Conservation (phyloP, 2,113 vertebrate genomes). For the Australoheros scitulus region DNA sequence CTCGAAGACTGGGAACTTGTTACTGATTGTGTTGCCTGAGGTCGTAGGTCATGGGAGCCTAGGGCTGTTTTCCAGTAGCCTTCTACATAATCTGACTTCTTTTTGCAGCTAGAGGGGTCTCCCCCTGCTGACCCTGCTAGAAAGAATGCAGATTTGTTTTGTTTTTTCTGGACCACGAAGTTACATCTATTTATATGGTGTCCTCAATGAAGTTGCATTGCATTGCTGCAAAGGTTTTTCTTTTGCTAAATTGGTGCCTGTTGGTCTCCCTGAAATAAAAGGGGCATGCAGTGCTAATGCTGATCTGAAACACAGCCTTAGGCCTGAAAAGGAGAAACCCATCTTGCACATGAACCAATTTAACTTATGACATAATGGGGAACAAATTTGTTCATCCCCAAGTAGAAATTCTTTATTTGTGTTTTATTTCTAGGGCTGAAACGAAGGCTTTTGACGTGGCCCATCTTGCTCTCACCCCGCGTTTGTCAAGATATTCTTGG, state of each 20-base stretch:
- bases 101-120: background rate
- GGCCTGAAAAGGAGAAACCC: background rate
- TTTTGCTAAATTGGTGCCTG: background rate
- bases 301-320: background rate
- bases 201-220: background rate
- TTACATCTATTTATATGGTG: background rate
- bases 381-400: background rate
- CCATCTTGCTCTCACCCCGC: background rate
- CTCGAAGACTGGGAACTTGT: background rate
- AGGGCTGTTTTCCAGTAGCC: background rate
- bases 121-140: background rate
- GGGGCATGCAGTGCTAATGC: background rate
- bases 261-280: background rate
- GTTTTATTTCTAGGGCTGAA: background rate
- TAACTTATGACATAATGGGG: background rate
- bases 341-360: background rate
- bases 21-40: background rate
- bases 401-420: background rate
- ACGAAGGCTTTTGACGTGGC: background rate
- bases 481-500: conserved; percentile 2
- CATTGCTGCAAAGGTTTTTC: background rate
- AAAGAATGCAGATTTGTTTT: background rate
- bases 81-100: background rate
- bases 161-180: background rate
- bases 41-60: background rate